phyloP scores from a whole-genome alignment of 2,797 vertebrate species.

The Zenarchopterus dispar region DNA sequence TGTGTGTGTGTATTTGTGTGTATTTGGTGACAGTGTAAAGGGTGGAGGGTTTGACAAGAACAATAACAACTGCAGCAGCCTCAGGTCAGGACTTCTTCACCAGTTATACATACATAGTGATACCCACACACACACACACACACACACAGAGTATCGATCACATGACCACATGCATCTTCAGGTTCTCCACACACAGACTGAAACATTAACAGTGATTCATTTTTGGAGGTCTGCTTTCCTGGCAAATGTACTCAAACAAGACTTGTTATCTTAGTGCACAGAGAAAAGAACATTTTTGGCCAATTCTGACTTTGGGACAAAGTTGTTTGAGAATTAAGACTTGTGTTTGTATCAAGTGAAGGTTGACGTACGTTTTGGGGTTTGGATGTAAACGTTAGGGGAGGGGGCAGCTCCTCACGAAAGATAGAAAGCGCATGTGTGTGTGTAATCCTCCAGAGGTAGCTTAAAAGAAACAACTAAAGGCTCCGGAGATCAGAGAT shows the following conservation, averaged over 20 bases:
- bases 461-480: slow-evolving; percentile 55
- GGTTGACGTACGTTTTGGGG: background rate
- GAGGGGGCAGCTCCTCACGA: background rate
- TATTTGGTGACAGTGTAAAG: slow-evolving; percentile 11
- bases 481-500: slow-evolving; percentile 68
- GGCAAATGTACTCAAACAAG: slow-evolving; percentile 16
- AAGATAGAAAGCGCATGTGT: slow-evolving; percentile 6
- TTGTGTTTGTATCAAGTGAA: background rate
- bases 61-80: slow-evolving; percentile 50
- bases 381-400: slow-evolving; percentile 1
- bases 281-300: too few relatives aligned
- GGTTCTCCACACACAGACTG: slow-evolving; percentile 6
- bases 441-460: slow-evolving; percentile 22
- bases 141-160: too few relatives aligned
- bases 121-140: too few relatives aligned
- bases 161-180: too few relatives aligned
- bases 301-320: too few relatives aligned
- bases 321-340: too few relatives aligned
- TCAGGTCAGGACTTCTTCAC: slow-evolving; percentile 31
- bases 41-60: slow-evolving; percentile 28
- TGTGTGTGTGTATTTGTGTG: slow-evolving; percentile 6
- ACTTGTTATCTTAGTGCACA: background rate
- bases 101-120: background rate
- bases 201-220: slow-evolving; percentile 6
- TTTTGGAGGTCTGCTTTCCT: slow-evolving; percentile 6